Evolutionary conservation across 2,888 invertebrate genomes (phyloP).

Genomic region (Acanthosepion esculentum): DNA sequence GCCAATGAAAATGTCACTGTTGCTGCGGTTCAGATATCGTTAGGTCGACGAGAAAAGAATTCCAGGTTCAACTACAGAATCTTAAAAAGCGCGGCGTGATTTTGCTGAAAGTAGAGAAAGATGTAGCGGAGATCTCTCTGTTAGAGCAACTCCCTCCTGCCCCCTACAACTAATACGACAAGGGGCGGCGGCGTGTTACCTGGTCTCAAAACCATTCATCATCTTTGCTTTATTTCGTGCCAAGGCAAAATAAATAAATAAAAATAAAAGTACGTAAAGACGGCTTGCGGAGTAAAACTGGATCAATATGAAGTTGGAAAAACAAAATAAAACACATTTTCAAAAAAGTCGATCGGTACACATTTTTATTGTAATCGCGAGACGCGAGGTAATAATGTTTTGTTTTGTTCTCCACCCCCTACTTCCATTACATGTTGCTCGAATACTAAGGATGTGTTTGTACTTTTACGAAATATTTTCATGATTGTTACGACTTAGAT

Average conservation of each 20-base stretch:
- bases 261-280: background rate
- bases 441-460: background rate
- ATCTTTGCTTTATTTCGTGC: background rate
- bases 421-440: background rate
- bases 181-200: background rate
- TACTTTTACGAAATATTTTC: background rate
- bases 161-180: too few species aligned
- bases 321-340: background rate
- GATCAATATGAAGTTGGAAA: background rate
- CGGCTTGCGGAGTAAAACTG: background rate
- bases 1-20: constrained; percentile 9
- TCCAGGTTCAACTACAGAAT: background rate
- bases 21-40: background rate
- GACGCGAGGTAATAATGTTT: background rate
- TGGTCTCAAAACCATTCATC: background rate
- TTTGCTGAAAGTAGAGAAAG: background rate
- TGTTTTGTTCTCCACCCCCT: background rate
- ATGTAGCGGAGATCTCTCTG: background rate
- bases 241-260: background rate
- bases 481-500: background rate
- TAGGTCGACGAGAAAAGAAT: background rate
- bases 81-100: background rate
- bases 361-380: background rate
- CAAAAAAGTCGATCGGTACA: background rate
- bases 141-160: background rate